These are phyloP conservation scores for Hippocampus abdominalis DNA, from an alignment of 2,113 vertebrate species.

Conservation along the genomic window DNA sequence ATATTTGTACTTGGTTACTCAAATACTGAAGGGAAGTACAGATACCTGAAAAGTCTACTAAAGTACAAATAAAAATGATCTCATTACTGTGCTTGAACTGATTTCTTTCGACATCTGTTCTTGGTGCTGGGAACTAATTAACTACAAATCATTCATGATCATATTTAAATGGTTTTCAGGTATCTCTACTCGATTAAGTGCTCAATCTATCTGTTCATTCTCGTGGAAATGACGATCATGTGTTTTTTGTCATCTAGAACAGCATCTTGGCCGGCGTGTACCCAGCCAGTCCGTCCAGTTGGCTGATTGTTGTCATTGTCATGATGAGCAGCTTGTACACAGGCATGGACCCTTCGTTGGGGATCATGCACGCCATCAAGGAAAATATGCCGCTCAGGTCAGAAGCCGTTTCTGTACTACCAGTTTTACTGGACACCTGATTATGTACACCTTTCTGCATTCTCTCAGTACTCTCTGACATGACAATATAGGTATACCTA, in stretches of 20 bases:
- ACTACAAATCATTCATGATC: no score
- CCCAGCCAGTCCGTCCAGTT: slow-evolving; percentile 90
- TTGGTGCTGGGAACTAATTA: no score
- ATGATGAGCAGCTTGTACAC: slow-evolving; percentile 85
- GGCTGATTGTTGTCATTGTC: slow-evolving; percentile 83
- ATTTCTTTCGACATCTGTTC: no score
- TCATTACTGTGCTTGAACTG: no score
- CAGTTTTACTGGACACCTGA: neutral
- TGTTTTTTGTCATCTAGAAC: slow-evolving; percentile 72
- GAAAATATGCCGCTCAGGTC: slow-evolving; percentile 78
- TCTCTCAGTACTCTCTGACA: neutral
- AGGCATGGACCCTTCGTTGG: slow-evolving; percentile 81
- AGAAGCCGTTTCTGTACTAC: slow-evolving; percentile 29
- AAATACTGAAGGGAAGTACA: no score
- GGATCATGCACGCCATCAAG: slow-evolving; percentile 79
- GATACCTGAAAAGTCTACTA: neutral
- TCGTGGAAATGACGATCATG: neutral
- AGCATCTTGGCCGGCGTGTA: slow-evolving; percentile 88
- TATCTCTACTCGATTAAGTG: no score
- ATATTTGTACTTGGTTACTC: no score
- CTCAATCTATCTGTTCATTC: neutral
- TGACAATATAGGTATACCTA: neutral
- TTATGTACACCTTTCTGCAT: neutral
- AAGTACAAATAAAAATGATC: no score
- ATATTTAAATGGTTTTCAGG: no score